Evolutionary conservation across 2,888 invertebrate species (phyloP), one percentile per base, ranked within the genome.

Genomic region (Alitta virens): DNA sequence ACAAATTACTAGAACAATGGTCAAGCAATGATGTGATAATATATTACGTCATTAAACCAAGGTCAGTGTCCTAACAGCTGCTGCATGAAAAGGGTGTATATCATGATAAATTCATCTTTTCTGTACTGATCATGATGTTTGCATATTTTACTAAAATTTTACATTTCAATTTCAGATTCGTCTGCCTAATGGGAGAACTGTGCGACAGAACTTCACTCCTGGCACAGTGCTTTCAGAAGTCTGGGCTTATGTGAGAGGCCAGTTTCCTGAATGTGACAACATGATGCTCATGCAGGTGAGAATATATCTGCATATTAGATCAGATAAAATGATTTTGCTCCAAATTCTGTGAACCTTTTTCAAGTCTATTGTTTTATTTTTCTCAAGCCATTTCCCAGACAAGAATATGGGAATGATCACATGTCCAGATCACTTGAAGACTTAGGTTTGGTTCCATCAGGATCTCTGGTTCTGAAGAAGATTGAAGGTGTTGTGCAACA

Each of bases 391-490:
- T 79, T 79, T 67, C 79, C 79, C 14, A 70, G 72, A 5, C 67
- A 70, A 63, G 78, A 77, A 58, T 79, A 72, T 60, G 69, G 66
- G 1, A 56, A 62, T 40, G 65, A 62, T 9, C 74, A 78, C 51
- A 71, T 76, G 71, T 49, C 49, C 7, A 60, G 65, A 3, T 68
- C 71, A 3, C 62, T 79, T 49, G 25, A 57, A n/a, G 75, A 75
- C 7, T 69, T 78, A 2, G 72, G 73, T 16, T 67, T 79, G 16
- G 72, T 72, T 1, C 79, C 79, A 0, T 73, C 74, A 14, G 78
- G 76, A 0, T 78, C 78, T 5, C 67, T 79, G 23, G 78, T 78
- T 0, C 61, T 78, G 55, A 77, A 77, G 67, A 74, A 74, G 63
- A 40, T 21, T 12, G 62, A 66, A 14, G 16, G 18, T 1, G 33